A percentile compares a stretch with the other conserved stretches of the same genome.
Conservation (phyloP, 1,140 invertebrate species). For the Zaprionus inermis region DNA sequence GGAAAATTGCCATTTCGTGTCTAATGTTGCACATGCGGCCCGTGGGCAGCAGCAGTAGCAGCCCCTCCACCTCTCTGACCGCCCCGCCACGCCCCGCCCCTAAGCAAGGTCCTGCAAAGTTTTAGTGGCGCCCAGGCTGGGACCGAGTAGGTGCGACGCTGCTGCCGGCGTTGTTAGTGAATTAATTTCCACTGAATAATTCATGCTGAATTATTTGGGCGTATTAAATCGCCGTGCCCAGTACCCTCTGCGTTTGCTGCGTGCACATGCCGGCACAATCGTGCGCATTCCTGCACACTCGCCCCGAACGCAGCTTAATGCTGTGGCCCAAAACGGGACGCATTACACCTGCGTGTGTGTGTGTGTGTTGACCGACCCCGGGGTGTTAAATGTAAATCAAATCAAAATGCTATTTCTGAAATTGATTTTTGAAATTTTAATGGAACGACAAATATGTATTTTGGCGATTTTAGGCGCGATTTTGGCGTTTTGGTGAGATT, state of each 20-base stretch:
- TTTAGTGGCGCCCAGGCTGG: conserved; percentile 55
- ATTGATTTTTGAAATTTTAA: conserved; percentile 82
- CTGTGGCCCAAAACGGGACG: conserved; percentile 19
- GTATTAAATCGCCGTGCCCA: conserved; percentile 41
- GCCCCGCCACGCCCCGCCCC: neutral
- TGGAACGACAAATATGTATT: conserved; percentile 28
- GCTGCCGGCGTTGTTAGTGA: conserved; percentile 74
- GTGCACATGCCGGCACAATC: conserved; percentile 12
- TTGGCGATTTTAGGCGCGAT: neutral
- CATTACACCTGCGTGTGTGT: conserved; percentile 3
- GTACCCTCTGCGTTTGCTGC: conserved; percentile 24
- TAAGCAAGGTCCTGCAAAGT: conserved; percentile 44
- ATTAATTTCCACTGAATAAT: conserved; percentile 83
- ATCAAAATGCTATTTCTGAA: conserved; percentile 80
- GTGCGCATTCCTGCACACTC: conserved; percentile 25
- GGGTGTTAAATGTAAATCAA: conserved; percentile 79
- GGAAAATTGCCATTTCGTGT: conserved; percentile 83
- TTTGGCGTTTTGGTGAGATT: neutral
- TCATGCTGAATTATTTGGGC: conserved; percentile 80
- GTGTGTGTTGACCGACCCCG: conserved; percentile 32
- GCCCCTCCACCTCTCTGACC: neutral
- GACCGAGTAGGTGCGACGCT: conserved; percentile 17
- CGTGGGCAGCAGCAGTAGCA: neutral
- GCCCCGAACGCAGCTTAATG: conserved; percentile 47
- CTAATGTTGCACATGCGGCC: conserved; percentile 78